Percentiles rank a stretch among this genome's conserved stretches.
These are phyloP conservation scores for Columba livia DNA, from an alignment of 2,113 vertebrate genomes.

Conservation along the genomic window DNA sequence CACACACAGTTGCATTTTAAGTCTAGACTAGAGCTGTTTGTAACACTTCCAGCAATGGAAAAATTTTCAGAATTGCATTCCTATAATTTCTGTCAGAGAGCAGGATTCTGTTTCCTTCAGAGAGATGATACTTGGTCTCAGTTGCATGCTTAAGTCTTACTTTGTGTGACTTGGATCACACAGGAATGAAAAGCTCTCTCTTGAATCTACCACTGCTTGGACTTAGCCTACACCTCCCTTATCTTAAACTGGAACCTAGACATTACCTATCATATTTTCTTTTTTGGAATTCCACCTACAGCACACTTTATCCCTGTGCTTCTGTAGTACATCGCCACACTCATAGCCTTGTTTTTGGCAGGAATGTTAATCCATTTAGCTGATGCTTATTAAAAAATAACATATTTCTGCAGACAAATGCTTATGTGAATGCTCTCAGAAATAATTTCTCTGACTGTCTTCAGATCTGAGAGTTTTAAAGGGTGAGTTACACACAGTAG, in stretches of 20 bases:
- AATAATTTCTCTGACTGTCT: not conserved
- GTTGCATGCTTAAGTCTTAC: not conserved
- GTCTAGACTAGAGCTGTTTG: not conserved
- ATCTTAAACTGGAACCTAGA: not conserved
- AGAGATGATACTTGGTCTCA: not conserved
- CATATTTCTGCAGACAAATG: not conserved
- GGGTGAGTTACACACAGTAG: not conserved
- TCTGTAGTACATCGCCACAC: not conserved
- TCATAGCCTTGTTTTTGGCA: fast-evolving
- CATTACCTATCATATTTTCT: not conserved
- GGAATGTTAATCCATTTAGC: not conserved
- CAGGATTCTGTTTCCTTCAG: fast-evolving
- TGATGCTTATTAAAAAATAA: not conserved
- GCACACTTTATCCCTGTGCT: not conserved
- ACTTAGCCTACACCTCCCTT: not conserved
- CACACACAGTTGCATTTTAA: not conserved
- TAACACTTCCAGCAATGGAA: not conserved
- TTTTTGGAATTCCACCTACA: not conserved
- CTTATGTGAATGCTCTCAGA: not conserved
- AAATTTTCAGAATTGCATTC: not conserved
- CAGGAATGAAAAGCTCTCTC: not conserved
- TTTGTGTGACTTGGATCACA: not conserved
- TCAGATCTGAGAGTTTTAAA: not conserved
- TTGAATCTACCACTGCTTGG: not conserved
- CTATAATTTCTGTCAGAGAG: not conserved